phyloP scores from a whole-genome alignment of 2,113 vertebrate genomes.

The Ranitomeya variabilis region DNA sequence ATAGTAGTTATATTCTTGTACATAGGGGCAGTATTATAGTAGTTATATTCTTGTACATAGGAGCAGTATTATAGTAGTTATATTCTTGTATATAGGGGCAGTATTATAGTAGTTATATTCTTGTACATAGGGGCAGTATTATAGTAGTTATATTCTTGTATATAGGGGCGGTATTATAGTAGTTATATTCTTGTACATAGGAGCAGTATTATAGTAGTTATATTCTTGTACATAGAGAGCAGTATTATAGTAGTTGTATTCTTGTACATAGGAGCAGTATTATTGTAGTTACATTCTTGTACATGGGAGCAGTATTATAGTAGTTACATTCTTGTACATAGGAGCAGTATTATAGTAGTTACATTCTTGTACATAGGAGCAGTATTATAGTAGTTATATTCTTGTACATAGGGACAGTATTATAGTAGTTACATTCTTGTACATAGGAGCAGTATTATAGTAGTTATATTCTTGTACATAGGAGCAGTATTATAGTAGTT shows the following conservation, averaged over 20 bases:
- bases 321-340: neutral
- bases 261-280: neutral
- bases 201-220: neutral
- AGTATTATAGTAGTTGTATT: slow-evolving; percentile 14
- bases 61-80: too few species aligned
- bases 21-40: neutral
- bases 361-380: neutral
- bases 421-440: slow-evolving; percentile 1
- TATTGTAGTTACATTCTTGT: slow-evolving; percentile 6
- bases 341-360: neutral
- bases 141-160: too few species aligned
- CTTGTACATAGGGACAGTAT: neutral
- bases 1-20: slow-evolving; percentile 6
- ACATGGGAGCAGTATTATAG: neutral
- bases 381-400: slow-evolving; percentile 16
- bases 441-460: neutral
- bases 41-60: too few species aligned
- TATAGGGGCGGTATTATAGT: too few species aligned
- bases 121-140: too few species aligned
- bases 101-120: too few species aligned
- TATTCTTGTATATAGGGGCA: too few species aligned
- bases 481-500: too few species aligned
- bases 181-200: too few species aligned
- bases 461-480: neutral
- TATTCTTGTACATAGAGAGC: neutral